Evolutionary conservation across 1,140 invertebrate genomes (phyloP), one percentile per base, ranked within the genome.

Genomic region (Lordiphosa collinella): DNA sequence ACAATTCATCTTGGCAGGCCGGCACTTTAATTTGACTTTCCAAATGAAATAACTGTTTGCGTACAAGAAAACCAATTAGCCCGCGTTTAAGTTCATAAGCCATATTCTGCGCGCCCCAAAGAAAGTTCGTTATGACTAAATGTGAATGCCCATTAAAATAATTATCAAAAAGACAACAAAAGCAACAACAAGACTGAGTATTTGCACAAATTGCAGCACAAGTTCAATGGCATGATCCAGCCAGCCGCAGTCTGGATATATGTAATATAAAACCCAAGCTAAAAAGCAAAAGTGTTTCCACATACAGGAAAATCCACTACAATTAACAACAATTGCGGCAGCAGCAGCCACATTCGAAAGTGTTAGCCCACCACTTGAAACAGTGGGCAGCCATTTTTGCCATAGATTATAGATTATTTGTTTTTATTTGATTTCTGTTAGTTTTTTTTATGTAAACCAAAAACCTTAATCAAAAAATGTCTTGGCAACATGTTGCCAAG

Each of bases 371-470:
- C 62, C 12, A 48, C 10, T 22, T 22, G 5, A 34, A 50, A 53
- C 66, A 65, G 78, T 67, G 63, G 32, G 63, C 59, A 47, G 63
- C 62, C 72, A 79, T 71, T 66, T 70, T 68, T 58, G 47, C 52
- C 49, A 75, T 62, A 80, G 71, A 82, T 80, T 80, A 80, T 80
- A 82, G 70, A 82, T 82, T 80, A 75, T 80, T 82, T 73, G 62
- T 50, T 46, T 38, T 46, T 29, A 50, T 51, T 51, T 65, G 64
- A 55, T 37, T 37, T 35, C 25, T 54, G 35, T 54, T n/a, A n/a
- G n/a, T n/a, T n/a, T 47, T 41, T 65, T 65, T 65, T 65, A 65
- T 65, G 41, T 65, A 65, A 55, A 52, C 64, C 37, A 47, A 55
- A 56, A 71, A 43, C 29, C 57, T 16, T 48, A 68, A 67, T 62